Evolutionary conservation across 2,797 vertebrate genomes (phyloP), one percentile per base, ranked within the genome.

Genomic region (Peromyscus aztecus): DNA sequence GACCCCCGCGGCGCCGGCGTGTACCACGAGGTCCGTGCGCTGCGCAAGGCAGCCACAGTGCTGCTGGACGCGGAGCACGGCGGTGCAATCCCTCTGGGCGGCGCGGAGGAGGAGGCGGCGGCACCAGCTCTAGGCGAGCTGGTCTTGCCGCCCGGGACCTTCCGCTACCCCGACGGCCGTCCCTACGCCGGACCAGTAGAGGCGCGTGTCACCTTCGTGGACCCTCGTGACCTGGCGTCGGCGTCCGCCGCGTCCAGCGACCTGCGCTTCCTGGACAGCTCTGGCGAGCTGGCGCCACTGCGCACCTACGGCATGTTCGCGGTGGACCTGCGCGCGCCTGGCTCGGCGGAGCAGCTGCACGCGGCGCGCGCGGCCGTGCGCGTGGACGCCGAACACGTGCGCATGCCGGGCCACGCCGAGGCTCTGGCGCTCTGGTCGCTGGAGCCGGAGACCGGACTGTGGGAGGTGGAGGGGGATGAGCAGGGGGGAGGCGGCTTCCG

Each of bases 241-340:
- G 99, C 99, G 1, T 93, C 98, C 0, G 99, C 99, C 0, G 98
- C 99, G 55, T 99, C 99, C 67, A 99, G 99, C 0, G 99, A 99
- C 98, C 99, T 99, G 93, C 99, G 99, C 97, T 99, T 99, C 71
- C 97, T 99, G 65, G 96, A 99, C 0, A 67, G 98, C 0, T 99
- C 99, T 9, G 99, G 99, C 0, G 99, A 99, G 49, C 98, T 99
- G 90, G 98, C 99, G 3, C 99, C 99, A 1, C 98, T 99, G 91
- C 98, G 99, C 96, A 99, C 99, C 49, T 99, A 99, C 0, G 99
- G 99, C 40, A 99, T 99, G 99, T 99, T 99, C 86, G 99, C 99
- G 0, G 99, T 99, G 94, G 99, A 99, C 97, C 99, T 99, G 95
- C 98, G 99, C 61, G 99, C 99, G 0, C 98, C 99, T 0, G 98